Evolutionary conservation across 2,888 invertebrate genomes (phyloP).

Genomic region (Sesia bembeciformis): DNA sequence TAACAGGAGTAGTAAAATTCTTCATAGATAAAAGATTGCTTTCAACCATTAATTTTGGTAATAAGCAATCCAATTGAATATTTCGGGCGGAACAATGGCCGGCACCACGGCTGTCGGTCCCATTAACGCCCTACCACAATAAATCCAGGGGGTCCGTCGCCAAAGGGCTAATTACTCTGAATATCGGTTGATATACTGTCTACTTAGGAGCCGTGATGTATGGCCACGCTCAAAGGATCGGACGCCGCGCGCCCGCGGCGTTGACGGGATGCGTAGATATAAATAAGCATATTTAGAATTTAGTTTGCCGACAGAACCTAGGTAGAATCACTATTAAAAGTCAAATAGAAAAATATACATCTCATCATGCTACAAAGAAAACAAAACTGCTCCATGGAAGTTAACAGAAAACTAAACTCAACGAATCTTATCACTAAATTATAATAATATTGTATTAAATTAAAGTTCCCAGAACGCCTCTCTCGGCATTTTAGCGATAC

Average conservation of each 20-base stretch:
- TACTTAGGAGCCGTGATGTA: constrained; percentile 71
- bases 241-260: constrained; percentile 56
- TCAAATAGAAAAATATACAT: too few relatives aligned
- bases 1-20: background rate
- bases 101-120: constrained; percentile 65
- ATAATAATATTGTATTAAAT: too few relatives aligned
- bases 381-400: too few relatives aligned
- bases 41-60: background rate
- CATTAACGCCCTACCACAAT: constrained; percentile 69
- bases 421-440: too few relatives aligned
- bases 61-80: constrained; percentile 43
- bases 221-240: constrained; percentile 61
- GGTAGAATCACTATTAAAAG: background rate
- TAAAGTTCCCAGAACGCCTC: too few relatives aligned
- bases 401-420: too few relatives aligned
- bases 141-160: constrained; percentile 71
- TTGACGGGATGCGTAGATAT: constrained; percentile 49
- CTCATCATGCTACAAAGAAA: too few relatives aligned
- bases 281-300: constrained; percentile 67
- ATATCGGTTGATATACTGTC: constrained; percentile 72
- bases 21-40: background rate
- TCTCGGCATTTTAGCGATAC: too few relatives aligned
- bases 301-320: constrained; percentile 42
- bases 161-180: constrained; percentile 70
- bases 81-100: constrained; percentile 63